Base-by-base conservation (phyloP, 1,140 invertebrate species). In the Ditylenchus dipsaci region DNA sequence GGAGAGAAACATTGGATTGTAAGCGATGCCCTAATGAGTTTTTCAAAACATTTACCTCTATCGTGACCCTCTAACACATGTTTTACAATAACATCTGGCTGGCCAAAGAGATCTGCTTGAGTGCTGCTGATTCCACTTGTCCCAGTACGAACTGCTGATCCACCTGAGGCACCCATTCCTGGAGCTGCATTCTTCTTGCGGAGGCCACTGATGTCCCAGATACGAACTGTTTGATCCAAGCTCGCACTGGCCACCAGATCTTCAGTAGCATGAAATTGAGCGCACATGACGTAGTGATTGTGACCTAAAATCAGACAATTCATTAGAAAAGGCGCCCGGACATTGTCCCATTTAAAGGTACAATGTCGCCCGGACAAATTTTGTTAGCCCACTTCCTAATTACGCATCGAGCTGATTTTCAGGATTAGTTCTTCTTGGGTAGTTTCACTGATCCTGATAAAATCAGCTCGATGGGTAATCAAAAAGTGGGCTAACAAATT, bases 201-300 rank as follows among this genome's bases (percentile, higher is more conserved):
- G 65, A 98, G 84, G 1, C 85, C 90, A 19, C 93, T 95, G 80
- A 99, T 97, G 83, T 99, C 96, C 96, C 96, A 99, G 15, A 99
- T 92, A 57, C 96, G 87, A 1, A 99, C 93, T 17, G 95, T 96
- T 83, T 97, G 94, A 87, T 99, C 96, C 17, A 99, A 86, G 0
- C 94, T 97, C 0, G 95, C 94, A 0, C 94, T 97, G 0, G 97
- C 93, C 23, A 99, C 89, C 38, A 98, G 88, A 85, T 99, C 95
- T 81, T 98, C 95, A 0, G 89, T 89, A 0, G 91, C 92, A 85
- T 99, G 96, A 85, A 99, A 99, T 79, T 93, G 91, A 0, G 95
- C 95, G 85, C 93, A 96, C 96, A 99, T 99, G 0, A 99, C 96
- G 86, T 99, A 99, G 84, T 99, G 95, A 85, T 97, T 98, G 85